These are phyloP conservation scores for Caenorhabditis briggsae DNA, from an alignment of 1,140 invertebrate species.

Conservation along the genomic window DNA sequence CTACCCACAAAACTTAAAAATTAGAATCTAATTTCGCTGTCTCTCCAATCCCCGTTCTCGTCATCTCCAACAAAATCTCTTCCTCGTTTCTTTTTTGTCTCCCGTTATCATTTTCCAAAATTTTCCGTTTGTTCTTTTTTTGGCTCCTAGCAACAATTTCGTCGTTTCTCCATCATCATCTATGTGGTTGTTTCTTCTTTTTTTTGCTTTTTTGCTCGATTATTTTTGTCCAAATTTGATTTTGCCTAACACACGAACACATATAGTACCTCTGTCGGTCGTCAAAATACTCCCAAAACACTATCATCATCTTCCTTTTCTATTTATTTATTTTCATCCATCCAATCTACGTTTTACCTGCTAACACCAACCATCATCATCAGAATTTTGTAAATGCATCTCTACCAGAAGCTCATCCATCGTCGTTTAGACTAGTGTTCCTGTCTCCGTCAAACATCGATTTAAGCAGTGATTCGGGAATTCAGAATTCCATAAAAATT, in stretches of 20 bases:
- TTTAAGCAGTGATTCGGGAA: too few species aligned
- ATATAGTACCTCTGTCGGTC: too few species aligned
- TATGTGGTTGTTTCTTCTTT: neutral
- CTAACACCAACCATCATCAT: neutral
- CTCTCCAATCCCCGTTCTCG: neutral
- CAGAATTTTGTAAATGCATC: conserved; percentile 3
- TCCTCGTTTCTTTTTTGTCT: too few species aligned
- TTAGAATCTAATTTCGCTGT: neutral
- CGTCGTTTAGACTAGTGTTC: too few species aligned
- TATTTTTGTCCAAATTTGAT: conserved; percentile 5
- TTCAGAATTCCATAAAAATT: neutral
- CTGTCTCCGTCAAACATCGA: too few species aligned
- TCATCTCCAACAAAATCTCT: too few species aligned
- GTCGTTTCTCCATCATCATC: too few species aligned
- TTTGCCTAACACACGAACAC: neutral
- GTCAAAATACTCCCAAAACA: neutral
- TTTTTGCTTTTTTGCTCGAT: neutral
- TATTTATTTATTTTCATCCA: neutral
- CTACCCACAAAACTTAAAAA: too few species aligned
- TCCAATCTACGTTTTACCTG: conserved; percentile 12
- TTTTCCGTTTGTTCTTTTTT: neutral
- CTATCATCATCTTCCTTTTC: neutral
- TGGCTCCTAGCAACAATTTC: too few species aligned
- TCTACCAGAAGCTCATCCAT: neutral
- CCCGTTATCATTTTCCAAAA: neutral